Percentiles rank a stretch among this genome's conserved stretches.
These are phyloP conservation scores for Hydractinia echinata DNA, from an alignment of 30 jellyfish, hydroid and myxozoan genomes.

Conservation along the genomic window DNA sequence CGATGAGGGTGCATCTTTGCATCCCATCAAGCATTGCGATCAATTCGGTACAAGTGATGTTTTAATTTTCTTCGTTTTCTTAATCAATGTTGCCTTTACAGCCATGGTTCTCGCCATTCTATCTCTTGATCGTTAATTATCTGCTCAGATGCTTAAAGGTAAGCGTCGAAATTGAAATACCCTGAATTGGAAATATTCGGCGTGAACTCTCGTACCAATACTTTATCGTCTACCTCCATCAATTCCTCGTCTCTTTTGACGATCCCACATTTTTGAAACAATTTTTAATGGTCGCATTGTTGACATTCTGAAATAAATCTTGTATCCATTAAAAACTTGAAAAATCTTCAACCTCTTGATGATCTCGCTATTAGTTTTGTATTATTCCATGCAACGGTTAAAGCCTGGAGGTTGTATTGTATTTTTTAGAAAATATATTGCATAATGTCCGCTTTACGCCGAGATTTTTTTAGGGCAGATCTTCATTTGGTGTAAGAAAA, in stretches of 20 bases:
- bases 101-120: background rate
- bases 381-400: background rate
- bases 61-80: background rate
- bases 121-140: background rate
- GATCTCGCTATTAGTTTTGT: background rate
- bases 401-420: background rate
- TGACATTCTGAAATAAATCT: background rate
- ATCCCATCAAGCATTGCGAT: background rate
- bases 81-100: background rate
- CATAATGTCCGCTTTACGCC: no score
- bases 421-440: background rate
- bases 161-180: background rate
- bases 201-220: background rate
- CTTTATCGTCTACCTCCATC: background rate
- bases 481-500: no score
- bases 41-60: background rate
- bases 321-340: background rate
- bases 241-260: background rate
- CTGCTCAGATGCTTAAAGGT: constrained; percentile 15
- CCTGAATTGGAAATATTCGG: constrained; percentile 4
- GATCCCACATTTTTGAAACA: background rate
- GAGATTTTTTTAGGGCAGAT: no score
- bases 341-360: background rate
- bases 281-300: background rate
- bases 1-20: background rate